Conservation (phyloP, 2,113 vertebrate species). For the Oriolus oriolus region DNA sequence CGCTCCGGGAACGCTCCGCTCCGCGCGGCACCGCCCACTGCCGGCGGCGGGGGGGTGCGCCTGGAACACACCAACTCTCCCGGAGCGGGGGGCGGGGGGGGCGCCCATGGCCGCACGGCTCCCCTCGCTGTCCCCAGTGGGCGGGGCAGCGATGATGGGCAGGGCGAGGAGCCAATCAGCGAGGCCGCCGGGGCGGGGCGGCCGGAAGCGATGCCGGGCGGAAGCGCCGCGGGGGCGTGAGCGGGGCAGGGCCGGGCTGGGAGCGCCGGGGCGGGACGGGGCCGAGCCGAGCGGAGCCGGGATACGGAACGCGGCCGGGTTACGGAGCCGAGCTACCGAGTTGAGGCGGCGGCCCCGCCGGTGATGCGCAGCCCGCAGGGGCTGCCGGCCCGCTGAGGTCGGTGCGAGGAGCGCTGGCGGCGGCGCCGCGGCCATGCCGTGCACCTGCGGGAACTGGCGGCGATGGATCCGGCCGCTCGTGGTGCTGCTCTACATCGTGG, state of each 20-base stretch:
- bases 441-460: constrained; percentile 93
- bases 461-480: constrained; percentile 93
- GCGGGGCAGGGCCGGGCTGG: background rate
- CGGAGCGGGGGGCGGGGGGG: too few species aligned
- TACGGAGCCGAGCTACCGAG: background rate
- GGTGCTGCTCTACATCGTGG: constrained; percentile 82
- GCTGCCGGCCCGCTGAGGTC: background rate
- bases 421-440: constrained; percentile 78
- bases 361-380: background rate
- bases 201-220: background rate
- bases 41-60: fast-evolving
- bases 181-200: background rate
- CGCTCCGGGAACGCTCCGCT: fast-evolving
- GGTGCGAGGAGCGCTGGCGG: background rate
- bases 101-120: fast-evolving
- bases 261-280: background rate
- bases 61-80: background rate
- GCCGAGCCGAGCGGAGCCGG: background rate
- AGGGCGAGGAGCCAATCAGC: background rate
- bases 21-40: background rate
- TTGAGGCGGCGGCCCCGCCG: background rate
- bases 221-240: background rate
- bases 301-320: background rate
- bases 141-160: background rate
- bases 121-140: fast-evolving